Conservation (phyloP, 2,797 vertebrate genomes). For the Muscicapa comitata region DNA sequence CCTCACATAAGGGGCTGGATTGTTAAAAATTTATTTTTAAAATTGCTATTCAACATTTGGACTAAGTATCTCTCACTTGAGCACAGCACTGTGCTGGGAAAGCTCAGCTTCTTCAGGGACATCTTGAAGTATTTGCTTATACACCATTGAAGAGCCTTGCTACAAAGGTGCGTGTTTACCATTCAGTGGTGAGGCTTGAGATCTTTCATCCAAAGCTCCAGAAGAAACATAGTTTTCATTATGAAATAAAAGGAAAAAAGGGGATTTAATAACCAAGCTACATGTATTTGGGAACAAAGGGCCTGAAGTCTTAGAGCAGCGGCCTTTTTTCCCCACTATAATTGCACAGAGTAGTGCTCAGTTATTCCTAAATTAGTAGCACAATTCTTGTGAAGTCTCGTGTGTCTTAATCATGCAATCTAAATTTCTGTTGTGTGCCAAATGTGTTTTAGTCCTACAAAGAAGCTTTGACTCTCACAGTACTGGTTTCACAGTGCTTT, state of each 20-base stretch:
- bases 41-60: neutral
- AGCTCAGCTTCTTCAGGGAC: neutral
- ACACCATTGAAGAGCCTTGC: neutral
- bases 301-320: neutral
- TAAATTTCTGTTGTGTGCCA: slow-evolving; percentile 3
- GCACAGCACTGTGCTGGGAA: neutral
- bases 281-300: neutral
- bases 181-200: neutral
- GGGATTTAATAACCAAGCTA: neutral
- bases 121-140: neutral
- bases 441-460: neutral
- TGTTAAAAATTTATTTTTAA: slow-evolving; percentile 37
- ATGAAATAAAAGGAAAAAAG: neutral
- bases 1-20: slow-evolving; percentile 7
- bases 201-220: neutral
- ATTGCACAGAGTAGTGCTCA: neutral
- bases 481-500: slow-evolving; percentile 4
- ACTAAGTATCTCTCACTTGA: neutral
- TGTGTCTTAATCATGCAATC: neutral
- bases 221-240: neutral
- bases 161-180: neutral
- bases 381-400: slow-evolving; percentile 5
- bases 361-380: slow-evolving; percentile 16
- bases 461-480: neutral
- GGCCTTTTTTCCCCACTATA: neutral